phyloP scores from a whole-genome alignment of 2,888 invertebrate genomes.

The Carabus problematicus region DNA sequence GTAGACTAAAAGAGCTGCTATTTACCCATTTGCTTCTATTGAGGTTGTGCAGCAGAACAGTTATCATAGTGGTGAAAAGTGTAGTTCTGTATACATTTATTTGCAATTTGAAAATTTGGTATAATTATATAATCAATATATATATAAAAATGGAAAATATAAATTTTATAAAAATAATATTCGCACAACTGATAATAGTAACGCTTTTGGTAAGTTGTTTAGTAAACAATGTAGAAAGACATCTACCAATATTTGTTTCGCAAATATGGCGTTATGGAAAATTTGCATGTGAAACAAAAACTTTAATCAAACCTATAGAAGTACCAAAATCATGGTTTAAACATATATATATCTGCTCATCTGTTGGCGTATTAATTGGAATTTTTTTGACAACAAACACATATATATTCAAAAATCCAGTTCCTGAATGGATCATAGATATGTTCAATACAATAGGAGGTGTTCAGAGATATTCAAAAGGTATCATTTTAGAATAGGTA shows the following conservation, averaged over 20 bases:
- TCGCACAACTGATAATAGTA: conserved; percentile 49
- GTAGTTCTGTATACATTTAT: too few relatives aligned
- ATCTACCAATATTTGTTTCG: conserved; percentile 70
- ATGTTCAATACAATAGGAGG: conserved; percentile 62
- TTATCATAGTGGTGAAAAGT: too few relatives aligned
- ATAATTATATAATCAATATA: too few relatives aligned
- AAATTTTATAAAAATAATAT: conserved; percentile 52
- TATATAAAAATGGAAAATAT: conserved; percentile 46
- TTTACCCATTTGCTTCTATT: too few relatives aligned
- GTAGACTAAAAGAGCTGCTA: too few relatives aligned
- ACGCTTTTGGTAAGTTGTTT: conserved; percentile 67
- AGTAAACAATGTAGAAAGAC: conserved; percentile 70
- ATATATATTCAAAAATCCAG: conserved; percentile 61
- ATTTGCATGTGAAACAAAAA: conserved; percentile 65
- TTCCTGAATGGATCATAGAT: conserved; percentile 61
- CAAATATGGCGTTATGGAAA: conserved; percentile 78
- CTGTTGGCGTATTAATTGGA: conserved; percentile 63
- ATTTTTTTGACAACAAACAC: conserved; percentile 62
- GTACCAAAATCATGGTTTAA: conserved; percentile 81
- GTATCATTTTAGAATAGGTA: conserved; percentile 57
- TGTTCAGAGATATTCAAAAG: conserved; percentile 58
- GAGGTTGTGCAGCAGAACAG: too few relatives aligned
- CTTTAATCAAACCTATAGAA: conserved; percentile 62
- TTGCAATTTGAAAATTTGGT: too few relatives aligned
- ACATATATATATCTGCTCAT: conserved; percentile 81